These are phyloP conservation scores for Fundulus diaphanus DNA, from an alignment of 2,797 vertebrate genomes.

Conservation along the genomic window DNA sequence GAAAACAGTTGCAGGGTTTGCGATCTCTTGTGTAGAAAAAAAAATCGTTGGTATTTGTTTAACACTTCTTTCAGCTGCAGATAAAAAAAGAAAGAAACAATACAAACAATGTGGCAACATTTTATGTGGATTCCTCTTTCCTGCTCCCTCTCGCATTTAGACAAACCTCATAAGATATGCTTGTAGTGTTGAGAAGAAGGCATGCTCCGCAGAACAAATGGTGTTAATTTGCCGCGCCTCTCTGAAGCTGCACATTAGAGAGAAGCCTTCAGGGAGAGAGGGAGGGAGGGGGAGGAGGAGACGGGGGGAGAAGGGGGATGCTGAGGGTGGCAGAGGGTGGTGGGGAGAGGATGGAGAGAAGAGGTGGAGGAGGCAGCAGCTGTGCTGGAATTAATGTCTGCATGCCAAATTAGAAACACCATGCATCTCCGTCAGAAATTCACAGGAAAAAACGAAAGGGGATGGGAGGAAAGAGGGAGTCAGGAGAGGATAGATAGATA, in stretches of 20 bases:
- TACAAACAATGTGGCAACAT: conserved; percentile 46
- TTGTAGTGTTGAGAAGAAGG: conserved; percentile 87
- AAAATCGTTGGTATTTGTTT: conserved; percentile 33
- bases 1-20: conserved; percentile 51
- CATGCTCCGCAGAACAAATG: conserved; percentile 93
- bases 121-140: conserved; percentile 58
- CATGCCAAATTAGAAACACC: conserved; percentile 89
- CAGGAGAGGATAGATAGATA: conserved; percentile 35
- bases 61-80: conserved; percentile 39
- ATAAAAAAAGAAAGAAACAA: neutral
- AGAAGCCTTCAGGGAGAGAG: conserved; percentile 87
- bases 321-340: conserved; percentile 72
- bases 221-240: conserved; percentile 92
- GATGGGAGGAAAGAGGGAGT: conserved; percentile 51
- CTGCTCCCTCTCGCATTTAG: conserved; percentile 72
- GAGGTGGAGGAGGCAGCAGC: conserved; percentile 81
- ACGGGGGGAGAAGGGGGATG: conserved; percentile 67
- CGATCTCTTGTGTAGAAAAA: conserved; percentile 50
- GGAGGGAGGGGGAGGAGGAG: conserved; percentile 72
- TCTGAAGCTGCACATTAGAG: conserved; percentile 89
- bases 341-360: conserved; percentile 60
- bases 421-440: conserved; percentile 88
- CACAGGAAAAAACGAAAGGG: conserved; percentile 61
- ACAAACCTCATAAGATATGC: conserved; percentile 87
- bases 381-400: conserved; percentile 93